Base-by-base conservation (phyloP, 2,797 vertebrate genomes). In the Scyliorhinus canicula region DNA sequence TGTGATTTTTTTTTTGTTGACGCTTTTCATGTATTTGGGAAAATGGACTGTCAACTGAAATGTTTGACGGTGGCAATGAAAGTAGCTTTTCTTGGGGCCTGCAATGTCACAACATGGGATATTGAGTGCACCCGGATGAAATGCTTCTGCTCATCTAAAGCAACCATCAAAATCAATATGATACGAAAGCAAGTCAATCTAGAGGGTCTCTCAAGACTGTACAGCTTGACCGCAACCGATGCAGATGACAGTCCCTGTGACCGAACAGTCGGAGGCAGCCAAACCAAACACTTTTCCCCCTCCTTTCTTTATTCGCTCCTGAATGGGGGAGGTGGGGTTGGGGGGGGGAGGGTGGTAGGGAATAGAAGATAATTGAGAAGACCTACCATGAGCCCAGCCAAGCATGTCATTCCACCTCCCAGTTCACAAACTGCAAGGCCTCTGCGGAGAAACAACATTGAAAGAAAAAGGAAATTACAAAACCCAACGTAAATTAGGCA, bases 381-480 rank as follows among this genome's bases (percentile, higher is more conserved):
- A 98, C 98, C 98, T 99, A 99, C 99, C 99, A 99, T 99, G 97
- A 99, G 98, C 96, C 99, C 99, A 97, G 99, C 98, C 96, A 99
- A 98, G 98, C 99, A 99, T 97, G 99, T 99, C 99, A 99, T 99
- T 96, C 99, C 99, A 98, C 99, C 99, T 97, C 99, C 99, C 97
- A 99, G 98, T 98, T 99, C 99, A 97, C 99, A 99, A 98, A 99
- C 99, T 97, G 98, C 97, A 96, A 99, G 98, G 97, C 98, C 99
- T 97, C 99, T 99, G 98, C 96, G 97, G 98, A 98, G 96, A 96
- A 95, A 96, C 86, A 95, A 95, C 60, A 44, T 91, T 65, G 44
- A 40, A 44, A 65, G 40, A 97, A 97, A 94, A 98, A 97, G 97
- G 97, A 97, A 97, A 97, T 96, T 97, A 96, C 97, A 97, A 97